phyloP scores from a whole-genome alignment of 2,888 invertebrate species.

The Creontiades dilutus region DNA sequence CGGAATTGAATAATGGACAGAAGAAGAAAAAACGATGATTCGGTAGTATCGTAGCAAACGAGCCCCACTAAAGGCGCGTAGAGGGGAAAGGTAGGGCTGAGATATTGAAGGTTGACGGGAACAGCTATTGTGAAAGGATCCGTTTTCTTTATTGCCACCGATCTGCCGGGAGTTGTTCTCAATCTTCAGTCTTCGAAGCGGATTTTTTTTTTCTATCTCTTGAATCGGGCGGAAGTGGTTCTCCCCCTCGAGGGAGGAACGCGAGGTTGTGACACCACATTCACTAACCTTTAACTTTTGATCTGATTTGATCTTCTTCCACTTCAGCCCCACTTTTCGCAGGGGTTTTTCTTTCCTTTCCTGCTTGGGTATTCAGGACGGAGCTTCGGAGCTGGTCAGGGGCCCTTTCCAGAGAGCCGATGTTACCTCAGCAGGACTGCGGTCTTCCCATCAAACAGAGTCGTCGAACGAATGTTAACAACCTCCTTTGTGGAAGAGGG shows the following conservation, averaged over 20 bases:
- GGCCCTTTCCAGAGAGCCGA: constrained; percentile 42
- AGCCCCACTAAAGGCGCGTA: neutral
- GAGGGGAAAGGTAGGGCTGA: neutral
- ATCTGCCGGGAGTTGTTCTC: constrained; percentile 60
- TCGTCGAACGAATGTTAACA: constrained; percentile 50
- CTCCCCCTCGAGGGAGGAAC: neutral
- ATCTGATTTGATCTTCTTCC: constrained; percentile 66
- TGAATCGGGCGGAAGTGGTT: constrained; percentile 12
- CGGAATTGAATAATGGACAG: neutral
- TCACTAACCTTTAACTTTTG: constrained; percentile 70
- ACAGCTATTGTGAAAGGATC: constrained; percentile 15
- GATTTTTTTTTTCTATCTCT: constrained; percentile 10
- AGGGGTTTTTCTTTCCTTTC: constrained; percentile 26
- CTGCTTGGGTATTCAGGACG: constrained; percentile 63
- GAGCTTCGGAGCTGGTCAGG: constrained; percentile 2
- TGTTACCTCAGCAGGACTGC: constrained; percentile 44
- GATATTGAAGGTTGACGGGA: constrained; percentile 13
- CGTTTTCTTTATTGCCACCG: constrained; percentile 60
- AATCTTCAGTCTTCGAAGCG: constrained; percentile 20
- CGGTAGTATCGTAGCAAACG: neutral
- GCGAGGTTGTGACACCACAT: constrained; percentile 68
- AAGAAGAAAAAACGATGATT: neutral
- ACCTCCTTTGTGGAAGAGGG: neutral
- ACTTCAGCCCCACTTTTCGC: constrained; percentile 29
- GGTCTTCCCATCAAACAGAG: constrained; percentile 32